Conservation (phyloP, 37 sponge, comb jelly and placozoan species). For the Hexactinellida sp. region DNA sequence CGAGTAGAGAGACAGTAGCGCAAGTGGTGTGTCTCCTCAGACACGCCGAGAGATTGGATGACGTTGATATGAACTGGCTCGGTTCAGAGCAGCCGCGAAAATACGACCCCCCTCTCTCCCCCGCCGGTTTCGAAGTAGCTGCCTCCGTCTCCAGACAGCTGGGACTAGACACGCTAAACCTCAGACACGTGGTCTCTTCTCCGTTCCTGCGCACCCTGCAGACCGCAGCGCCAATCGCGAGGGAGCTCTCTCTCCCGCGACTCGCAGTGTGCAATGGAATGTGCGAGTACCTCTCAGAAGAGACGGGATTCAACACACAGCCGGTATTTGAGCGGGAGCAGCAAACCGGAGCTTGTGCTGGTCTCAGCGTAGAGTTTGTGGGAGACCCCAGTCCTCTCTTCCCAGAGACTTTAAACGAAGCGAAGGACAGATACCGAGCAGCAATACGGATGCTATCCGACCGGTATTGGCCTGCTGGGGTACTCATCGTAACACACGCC, state of each 20-base stretch:
- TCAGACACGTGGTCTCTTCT: neutral
- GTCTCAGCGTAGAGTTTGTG: neutral
- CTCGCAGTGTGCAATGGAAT: neutral
- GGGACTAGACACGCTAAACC: neutral
- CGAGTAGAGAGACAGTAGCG: neutral
- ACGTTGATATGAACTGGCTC: neutral
- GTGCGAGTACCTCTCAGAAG: neutral
- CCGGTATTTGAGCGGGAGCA: neutral
- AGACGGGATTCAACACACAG: neutral
- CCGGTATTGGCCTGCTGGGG: neutral
- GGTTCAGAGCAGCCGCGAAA: neutral
- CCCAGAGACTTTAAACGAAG: neutral
- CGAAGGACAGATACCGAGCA: neutral
- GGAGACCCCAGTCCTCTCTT: neutral
- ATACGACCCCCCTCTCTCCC: slow-evolving; percentile 13
- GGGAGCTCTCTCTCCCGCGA: neutral
- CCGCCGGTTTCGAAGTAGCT: neutral
- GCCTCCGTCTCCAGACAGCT: neutral
- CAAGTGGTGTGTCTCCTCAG: neutral
- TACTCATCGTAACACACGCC: neutral
- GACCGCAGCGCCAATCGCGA: neutral
- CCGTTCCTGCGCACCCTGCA: slow-evolving; percentile 1
- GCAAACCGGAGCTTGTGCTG: neutral
- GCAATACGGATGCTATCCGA: neutral
- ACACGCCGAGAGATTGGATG: slow-evolving; percentile 10